A percentile compares a stretch with the other conserved stretches of the same genome.
Evolutionary conservation across 2,113 vertebrate species (phyloP).

Genomic region (Salvelinus namaycush): DNA sequence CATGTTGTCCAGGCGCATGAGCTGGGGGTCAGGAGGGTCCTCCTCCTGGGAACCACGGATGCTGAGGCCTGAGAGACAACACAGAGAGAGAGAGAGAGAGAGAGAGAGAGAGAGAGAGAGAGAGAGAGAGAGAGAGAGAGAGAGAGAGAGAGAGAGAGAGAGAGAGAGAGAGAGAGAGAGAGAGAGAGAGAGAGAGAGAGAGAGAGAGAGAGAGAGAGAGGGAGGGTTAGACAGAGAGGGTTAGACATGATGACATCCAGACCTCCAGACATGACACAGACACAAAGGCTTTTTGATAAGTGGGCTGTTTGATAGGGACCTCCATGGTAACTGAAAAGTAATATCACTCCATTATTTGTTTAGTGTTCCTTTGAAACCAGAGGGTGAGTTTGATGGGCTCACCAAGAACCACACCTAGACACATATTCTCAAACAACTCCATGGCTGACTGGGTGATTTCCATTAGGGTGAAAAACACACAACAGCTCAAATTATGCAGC

Average conservation of each 20-base stretch:
- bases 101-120: too few species aligned
- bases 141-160: constrained; percentile 10
- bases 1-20: constrained; percentile 99
- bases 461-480: background rate
- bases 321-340: constrained; percentile 13
- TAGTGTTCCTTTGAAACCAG: background rate
- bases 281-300: background rate
- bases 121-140: constrained; percentile 1
- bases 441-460: too few species aligned
- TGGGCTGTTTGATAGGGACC: background rate
- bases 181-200: constrained; percentile 1
- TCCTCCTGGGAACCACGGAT: constrained; percentile 98
- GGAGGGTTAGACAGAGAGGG: background rate
- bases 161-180: background rate
- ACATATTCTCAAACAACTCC: background rate
- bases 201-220: constrained; percentile 10
- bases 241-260: background rate
- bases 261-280: background rate
- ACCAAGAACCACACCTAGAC: constrained; percentile 2
- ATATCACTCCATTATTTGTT: background rate
- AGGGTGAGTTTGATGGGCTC: background rate
- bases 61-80: constrained; percentile 87
- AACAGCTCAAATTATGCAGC: background rate
- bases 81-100: constrained; percentile 10
- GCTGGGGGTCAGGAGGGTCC: constrained; percentile 97